Base-by-base conservation (phyloP, 2,888 invertebrate species). In the Atrina japonica region DNA sequence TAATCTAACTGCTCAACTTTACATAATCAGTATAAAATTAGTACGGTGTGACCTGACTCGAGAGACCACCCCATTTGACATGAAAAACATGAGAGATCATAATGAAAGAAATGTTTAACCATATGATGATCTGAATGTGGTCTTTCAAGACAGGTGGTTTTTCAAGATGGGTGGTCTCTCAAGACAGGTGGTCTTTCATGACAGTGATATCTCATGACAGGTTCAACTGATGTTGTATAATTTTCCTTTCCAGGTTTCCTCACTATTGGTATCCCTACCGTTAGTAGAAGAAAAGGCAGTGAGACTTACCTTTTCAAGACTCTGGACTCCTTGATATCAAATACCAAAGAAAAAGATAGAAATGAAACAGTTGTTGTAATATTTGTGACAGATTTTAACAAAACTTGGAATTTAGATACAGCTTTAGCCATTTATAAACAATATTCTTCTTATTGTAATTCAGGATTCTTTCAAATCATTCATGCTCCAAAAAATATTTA, bases 191-290 rank as follows among this genome's bases (percentile, higher is more conserved):
- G n/a, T n/a, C n/a, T n/a, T n/a, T n/a, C n/a, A n/a, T n/a, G n/a
- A n/a, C n/a, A n/a, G n/a, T n/a, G n/a, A n/a, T n/a, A n/a, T n/a
- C n/a, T n/a, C n/a, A n/a, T n/a, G n/a, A n/a, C n/a, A n/a, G n/a
- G n/a, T n/a, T n/a, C n/a, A n/a, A n/a, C n/a, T n/a, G n/a, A n/a
- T n/a, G n/a, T n/a, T n/a, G n/a, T n/a, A n/a, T n/a, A n/a, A n/a
- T n/a, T 27, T 6, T 30, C 2, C 7, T 18, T 66, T 58, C 7
- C 50, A 66, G 66, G 35, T 49, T 66, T 58, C n/a, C 27, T 66
- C 2, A 66, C 58, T 5, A 66, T 66, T 21, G 66, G 30, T 2
- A 58, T 66, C 21, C 50, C 66, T 7, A 45, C 66, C 3, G 50
- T 66, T 3, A 49, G 40, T 56, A 27, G 66, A 40, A 18, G 47